Evolutionary conservation across 1,140 invertebrate genomes (phyloP).

Genomic region (Zaprionus africanus): DNA sequence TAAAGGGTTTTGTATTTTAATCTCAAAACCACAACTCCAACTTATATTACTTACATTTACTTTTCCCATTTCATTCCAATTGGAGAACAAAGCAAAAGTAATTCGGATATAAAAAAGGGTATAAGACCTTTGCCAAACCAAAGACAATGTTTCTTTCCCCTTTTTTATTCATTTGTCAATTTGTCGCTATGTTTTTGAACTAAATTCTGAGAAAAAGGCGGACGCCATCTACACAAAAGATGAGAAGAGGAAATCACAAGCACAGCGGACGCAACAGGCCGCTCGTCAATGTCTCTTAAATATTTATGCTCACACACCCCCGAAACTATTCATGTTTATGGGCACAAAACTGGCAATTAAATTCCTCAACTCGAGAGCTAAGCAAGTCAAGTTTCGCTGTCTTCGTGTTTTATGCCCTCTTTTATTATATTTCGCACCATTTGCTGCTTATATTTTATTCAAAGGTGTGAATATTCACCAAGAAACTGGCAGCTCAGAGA

Average conservation of each 20-base stretch:
- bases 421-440: conserved; percentile 12
- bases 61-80: too few relatives aligned
- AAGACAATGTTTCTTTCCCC: too few relatives aligned
- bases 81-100: too few relatives aligned
- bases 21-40: too few relatives aligned
- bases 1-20: too few relatives aligned
- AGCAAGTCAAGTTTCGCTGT: neutral
- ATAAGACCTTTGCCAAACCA: too few relatives aligned
- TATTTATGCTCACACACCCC: neutral
- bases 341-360: conserved; percentile 7
- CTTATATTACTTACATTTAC: too few relatives aligned
- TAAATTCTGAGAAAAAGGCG: conserved; percentile 11
- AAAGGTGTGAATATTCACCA: neutral
- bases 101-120: too few relatives aligned
- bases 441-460: conserved; percentile 1
- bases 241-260: neutral
- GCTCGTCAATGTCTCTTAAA: conserved; percentile 8
- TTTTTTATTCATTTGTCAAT: conserved; percentile 55
- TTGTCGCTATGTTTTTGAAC: conserved; percentile 35
- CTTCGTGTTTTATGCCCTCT: neutral
- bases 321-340: conserved; percentile 9
- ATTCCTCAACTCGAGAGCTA: conserved; percentile 7
- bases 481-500: neutral
- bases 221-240: neutral
- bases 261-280: neutral